Evolutionary conservation across 2,888 invertebrate species (phyloP), one percentile per base, ranked within the genome.

Genomic region (Agapetus fuscipes): DNA sequence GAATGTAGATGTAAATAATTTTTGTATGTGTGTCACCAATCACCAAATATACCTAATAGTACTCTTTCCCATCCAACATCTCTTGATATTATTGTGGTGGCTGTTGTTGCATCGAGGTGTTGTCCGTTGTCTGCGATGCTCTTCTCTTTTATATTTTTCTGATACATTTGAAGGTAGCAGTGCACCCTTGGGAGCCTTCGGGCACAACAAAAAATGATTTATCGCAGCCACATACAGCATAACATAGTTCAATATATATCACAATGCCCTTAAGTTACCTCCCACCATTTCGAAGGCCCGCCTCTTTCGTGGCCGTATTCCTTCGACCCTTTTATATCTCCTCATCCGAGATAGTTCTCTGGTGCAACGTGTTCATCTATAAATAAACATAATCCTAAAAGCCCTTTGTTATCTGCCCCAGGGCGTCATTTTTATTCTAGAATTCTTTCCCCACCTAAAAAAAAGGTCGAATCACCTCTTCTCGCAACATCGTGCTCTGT

Each of bases 351-450:
- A 55, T 70, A 65, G 49, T 52, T 45, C 56, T 67, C 67, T 64
- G 56, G 69, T 70, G 55, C 53, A 53, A 59, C 61, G 66, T 61
- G 66, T 70, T 70, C 68, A 70, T 70, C 66, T 70, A 70, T 70
- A 70, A 70, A 70, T 70, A 69, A 68, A 47, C 44, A 45, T 42
- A 47, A 47, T 45, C 36, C 37, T 30, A 38, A 43, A 46, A 45
- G 42, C 42, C 45, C 42, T 45, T 39, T 31, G n/a, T 12, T 34
- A 11, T 14, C 36, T 11, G 24, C 37, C 41, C 36, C 37, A 7
- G 3, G 26, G 28, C 28, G 28, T 28, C 13, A 7, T 28, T 12
- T n/a, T 28, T 28, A 6, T 28, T 7, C n/a, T 28, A 28, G 9
- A 20, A 9, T 9, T 20, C 5, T 20, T 20, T 6, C 20, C 5